Evolutionary conservation across 2,113 vertebrate genomes (phyloP).

Genomic region (Apus apus): DNA sequence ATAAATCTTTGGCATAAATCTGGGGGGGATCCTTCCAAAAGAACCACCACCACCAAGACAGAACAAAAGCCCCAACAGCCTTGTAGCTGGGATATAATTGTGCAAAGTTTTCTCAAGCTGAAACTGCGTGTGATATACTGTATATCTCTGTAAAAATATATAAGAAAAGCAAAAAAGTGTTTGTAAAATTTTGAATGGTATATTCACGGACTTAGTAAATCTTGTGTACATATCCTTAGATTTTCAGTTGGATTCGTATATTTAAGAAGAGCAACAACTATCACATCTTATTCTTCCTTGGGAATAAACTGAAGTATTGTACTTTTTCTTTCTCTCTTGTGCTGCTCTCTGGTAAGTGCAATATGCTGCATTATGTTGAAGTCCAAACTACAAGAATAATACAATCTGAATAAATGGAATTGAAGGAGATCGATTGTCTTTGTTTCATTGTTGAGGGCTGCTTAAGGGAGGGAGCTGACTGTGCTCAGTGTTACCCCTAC

Average conservation of each 20-base stretch:
- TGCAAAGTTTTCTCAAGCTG: constrained; percentile 72
- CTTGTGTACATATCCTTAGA: constrained; percentile 67
- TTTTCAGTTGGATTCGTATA: constrained; percentile 48
- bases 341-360: constrained; percentile 83
- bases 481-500: neutral
- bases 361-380: constrained; percentile 69
- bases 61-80: neutral
- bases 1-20: constrained; percentile 56
- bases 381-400: constrained; percentile 36
- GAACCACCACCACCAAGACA: neutral
- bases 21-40: neutral
- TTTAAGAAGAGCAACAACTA: constrained; percentile 45
- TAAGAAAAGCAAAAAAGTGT: constrained; percentile 58
- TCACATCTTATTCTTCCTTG: constrained; percentile 30
- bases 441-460: constrained; percentile 20
- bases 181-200: constrained; percentile 69
- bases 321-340: constrained; percentile 61
- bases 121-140: constrained; percentile 73
- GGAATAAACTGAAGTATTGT: constrained; percentile 53
- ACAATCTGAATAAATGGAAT: constrained; percentile 59
- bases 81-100: constrained; percentile 63
- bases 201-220: constrained; percentile 76
- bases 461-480: neutral
- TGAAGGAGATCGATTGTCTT: constrained; percentile 24
- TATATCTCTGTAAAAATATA: constrained; percentile 72